Percentiles rank a stretch among this genome's conserved stretches.
These are phyloP conservation scores for Gallirallus australis DNA, from an alignment of 2,797 vertebrate genomes.

Conservation along the genomic window DNA sequence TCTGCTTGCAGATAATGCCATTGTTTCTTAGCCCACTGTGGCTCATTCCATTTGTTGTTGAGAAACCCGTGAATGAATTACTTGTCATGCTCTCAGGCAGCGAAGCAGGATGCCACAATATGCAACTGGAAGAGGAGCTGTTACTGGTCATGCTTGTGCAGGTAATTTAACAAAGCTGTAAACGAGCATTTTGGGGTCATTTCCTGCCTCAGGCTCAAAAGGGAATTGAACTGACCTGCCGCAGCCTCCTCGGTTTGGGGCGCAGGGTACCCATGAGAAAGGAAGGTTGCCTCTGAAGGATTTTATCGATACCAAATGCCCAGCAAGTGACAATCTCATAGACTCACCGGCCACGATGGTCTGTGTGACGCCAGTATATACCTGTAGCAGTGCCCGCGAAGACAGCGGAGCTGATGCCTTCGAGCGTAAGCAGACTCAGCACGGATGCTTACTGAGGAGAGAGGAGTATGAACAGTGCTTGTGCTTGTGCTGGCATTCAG, in stretches of 20 bases:
- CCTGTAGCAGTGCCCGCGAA: background rate
- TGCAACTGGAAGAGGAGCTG: background rate
- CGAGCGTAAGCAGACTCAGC: background rate
- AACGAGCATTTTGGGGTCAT: background rate
- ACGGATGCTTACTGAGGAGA: background rate
- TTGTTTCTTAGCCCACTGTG: background rate
- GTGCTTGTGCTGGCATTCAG: background rate
- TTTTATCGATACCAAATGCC: background rate
- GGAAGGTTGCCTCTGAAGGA: background rate
- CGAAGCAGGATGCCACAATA: background rate
- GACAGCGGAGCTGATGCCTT: background rate
- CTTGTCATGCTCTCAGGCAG: background rate
- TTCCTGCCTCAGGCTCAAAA: background rate
- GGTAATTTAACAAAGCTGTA: background rate
- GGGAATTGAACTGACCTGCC: background rate
- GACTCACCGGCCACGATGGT: rapidly evolving
- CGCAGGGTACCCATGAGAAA: background rate
- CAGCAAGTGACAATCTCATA: conserved; percentile 1
- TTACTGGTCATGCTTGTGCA: background rate
- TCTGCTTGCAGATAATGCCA: background rate
- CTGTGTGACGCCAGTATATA: background rate
- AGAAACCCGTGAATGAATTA: background rate
- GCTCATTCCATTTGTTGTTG: conserved; percentile 11
- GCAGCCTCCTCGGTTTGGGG: background rate
- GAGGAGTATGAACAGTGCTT: background rate